Evolutionary conservation across 2,797 vertebrate species (phyloP), one percentile per base, ranked within the genome.

Genomic region (Paratrypauchen microcephalus): DNA sequence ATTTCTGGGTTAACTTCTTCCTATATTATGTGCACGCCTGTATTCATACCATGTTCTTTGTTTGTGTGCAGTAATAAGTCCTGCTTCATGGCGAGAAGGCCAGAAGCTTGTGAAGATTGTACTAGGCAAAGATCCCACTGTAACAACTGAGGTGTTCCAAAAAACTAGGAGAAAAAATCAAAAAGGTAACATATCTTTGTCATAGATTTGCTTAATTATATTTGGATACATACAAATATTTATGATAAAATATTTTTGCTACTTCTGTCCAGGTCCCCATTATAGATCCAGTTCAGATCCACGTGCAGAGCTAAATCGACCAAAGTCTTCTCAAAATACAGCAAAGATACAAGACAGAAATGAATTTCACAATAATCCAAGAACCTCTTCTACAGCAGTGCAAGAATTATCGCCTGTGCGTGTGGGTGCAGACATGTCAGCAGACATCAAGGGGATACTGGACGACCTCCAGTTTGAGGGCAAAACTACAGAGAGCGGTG

Each of bases 11-110:
- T 24, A 5, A 18, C 7, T 45, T 5, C 19, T 55, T 60, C 16
- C 23, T 36, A 0, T 60, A 30, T 60, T 32, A 2, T 59, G 15
- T 36, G 18, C 8, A 30, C 1, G 5, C 6, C 28, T 30, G 6
- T 32, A 59, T 59, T 6, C 1, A 30, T n/a, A 36, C 47, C 54
- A 28, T 77, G 11, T 71, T 62, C 55, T 30, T 12, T 80, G 5
- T 66, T 28, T 81, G 66, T 90, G 75, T 75, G 87, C 83, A 92
- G 83, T 89, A 63, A 96, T 97, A 85, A 96, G 88, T 77, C 91
- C 96, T 65, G 94, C 95, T 0, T 96, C 97, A 12, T 99, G 98
- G 97, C 88, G 97, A 65, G 95, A 98, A 61, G 98, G 98, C 72
- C 96, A 97, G 81, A 98, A 96, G 81, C 81, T 98, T 73, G 95